Evolutionary conservation across 1,140 invertebrate genomes (phyloP).

Genomic region (Hyles vespertilio): DNA sequence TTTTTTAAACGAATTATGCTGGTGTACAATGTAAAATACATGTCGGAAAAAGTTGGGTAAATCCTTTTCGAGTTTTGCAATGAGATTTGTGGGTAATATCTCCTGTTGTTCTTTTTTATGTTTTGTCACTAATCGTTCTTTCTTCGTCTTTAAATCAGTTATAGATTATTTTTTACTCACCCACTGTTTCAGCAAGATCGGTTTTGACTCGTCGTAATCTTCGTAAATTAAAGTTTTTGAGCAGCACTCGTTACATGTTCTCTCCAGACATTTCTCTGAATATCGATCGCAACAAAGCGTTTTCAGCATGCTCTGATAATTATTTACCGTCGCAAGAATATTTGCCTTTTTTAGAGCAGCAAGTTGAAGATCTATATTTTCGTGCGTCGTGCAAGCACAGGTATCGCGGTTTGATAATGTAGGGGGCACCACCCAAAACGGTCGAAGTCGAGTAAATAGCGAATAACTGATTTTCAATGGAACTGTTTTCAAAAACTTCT

Average conservation of each 20-base stretch:
- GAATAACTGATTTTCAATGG: constrained; percentile 16
- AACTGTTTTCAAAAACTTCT: constrained; percentile 22
- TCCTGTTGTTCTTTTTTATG: constrained; percentile 9
- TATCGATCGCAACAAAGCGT: constrained; percentile 25
- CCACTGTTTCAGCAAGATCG: constrained; percentile 12
- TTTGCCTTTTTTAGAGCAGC: constrained; percentile 23
- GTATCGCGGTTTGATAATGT: constrained; percentile 15
- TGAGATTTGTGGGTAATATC: constrained; percentile 1
- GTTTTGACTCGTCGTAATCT: constrained; percentile 13
- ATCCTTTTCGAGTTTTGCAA: constrained; percentile 9
- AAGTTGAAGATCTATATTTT: constrained; percentile 13
- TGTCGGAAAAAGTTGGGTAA: constrained; percentile 8
- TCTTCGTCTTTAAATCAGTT: constrained; percentile 12
- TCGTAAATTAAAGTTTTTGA: constrained; percentile 7
- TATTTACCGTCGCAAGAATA: constrained; percentile 12
- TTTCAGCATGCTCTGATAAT: constrained; percentile 22
- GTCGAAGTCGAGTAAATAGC: constrained; percentile 8
- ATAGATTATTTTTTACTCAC: constrained; percentile 16
- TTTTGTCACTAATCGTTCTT: constrained; percentile 12
- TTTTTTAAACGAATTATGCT: constrained; percentile 9
- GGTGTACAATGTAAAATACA: neutral
- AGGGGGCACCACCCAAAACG: constrained; percentile 20
- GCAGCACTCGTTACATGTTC: constrained; percentile 17
- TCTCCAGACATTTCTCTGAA: constrained; percentile 18
- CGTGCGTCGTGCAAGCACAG: constrained; percentile 11